Conservation (phyloP, 2,888 invertebrate genomes). For the Netelia inedita region DNA sequence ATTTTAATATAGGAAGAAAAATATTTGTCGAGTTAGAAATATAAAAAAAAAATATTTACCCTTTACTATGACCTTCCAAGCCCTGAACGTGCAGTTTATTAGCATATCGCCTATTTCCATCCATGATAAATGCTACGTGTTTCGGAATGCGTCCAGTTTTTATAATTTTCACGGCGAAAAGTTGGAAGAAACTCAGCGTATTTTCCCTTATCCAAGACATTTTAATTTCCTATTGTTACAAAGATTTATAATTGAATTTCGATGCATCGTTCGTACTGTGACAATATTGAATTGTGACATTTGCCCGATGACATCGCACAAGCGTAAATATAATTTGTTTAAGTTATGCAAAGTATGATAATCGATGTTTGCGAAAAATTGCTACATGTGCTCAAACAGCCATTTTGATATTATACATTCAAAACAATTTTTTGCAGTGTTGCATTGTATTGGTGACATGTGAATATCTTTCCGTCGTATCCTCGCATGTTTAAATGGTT, state of each 20-base stretch:
- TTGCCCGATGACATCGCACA: neutral
- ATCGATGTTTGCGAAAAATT: neutral
- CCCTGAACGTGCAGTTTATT: slow-evolving; percentile 91
- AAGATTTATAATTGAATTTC: neutral
- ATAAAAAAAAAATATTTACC: slow-evolving; percentile 85
- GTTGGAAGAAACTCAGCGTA: slow-evolving; percentile 91
- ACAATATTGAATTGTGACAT: neutral
- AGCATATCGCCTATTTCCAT: slow-evolving; percentile 98
- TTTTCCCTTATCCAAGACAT: slow-evolving; percentile 94
- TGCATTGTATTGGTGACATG: slow-evolving; percentile 17
- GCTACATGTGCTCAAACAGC: slow-evolving; percentile 41
- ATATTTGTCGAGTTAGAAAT: neutral
- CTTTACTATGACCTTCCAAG: slow-evolving; percentile 93
- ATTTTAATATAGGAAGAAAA: neutral
- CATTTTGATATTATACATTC: slow-evolving; percentile 57
- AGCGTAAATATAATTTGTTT: neutral
- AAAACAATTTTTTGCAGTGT: slow-evolving; percentile 45
- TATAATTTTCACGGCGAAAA: slow-evolving; percentile 90
- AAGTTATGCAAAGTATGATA: neutral
- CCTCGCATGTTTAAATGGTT: neutral
- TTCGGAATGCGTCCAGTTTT: slow-evolving; percentile 94
- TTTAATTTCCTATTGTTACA: slow-evolving; percentile 60
- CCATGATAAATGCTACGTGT: slow-evolving; percentile 99
- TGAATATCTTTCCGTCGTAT: slow-evolving; percentile 2
- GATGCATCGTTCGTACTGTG: neutral